Conservation (phyloP, 2,888 invertebrate species). For the Chrysolina haemoptera region DNA sequence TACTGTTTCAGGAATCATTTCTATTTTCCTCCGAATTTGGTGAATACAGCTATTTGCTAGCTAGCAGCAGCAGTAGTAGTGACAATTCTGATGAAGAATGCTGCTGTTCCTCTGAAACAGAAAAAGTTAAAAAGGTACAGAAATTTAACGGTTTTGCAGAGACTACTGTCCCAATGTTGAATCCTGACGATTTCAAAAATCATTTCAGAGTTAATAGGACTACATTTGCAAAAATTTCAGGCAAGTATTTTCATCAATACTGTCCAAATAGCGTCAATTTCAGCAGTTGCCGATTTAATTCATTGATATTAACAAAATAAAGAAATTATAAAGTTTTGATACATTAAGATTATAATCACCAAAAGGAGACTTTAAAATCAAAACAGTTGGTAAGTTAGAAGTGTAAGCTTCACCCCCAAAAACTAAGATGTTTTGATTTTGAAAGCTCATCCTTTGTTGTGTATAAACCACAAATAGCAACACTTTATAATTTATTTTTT, state of each 20-base stretch:
- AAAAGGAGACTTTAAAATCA: too few relatives aligned
- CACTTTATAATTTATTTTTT: too few relatives aligned
- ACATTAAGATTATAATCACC: too few relatives aligned
- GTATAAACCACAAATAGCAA: too few relatives aligned
- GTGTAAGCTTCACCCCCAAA: too few relatives aligned
- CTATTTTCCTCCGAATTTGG: conserved; percentile 44
- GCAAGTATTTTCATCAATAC: conserved; percentile 5
- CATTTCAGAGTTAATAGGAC: conserved; percentile 41
- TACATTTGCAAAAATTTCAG: conserved; percentile 42
- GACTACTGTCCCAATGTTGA: conserved; percentile 32
- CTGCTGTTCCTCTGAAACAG: conserved; percentile 30
- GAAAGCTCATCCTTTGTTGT: too few relatives aligned
- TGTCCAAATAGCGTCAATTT: too few relatives aligned
- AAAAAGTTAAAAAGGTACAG: conserved; percentile 16
- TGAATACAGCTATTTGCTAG: conserved; percentile 40
- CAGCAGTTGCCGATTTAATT: too few relatives aligned
- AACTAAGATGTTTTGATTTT: too few relatives aligned
- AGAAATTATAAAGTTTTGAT: too few relatives aligned
- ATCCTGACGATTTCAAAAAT: conserved; percentile 41
- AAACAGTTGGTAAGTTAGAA: too few relatives aligned
- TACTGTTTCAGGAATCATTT: conserved; percentile 41
- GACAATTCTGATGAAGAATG: conserved; percentile 37
- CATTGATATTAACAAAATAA: too few relatives aligned
- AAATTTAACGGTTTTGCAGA: conserved; percentile 39
- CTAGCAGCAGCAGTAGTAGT: conserved; percentile 44